Conservation (phyloP, 2,113 vertebrate species). For the Seriola quinqueradiata region DNA sequence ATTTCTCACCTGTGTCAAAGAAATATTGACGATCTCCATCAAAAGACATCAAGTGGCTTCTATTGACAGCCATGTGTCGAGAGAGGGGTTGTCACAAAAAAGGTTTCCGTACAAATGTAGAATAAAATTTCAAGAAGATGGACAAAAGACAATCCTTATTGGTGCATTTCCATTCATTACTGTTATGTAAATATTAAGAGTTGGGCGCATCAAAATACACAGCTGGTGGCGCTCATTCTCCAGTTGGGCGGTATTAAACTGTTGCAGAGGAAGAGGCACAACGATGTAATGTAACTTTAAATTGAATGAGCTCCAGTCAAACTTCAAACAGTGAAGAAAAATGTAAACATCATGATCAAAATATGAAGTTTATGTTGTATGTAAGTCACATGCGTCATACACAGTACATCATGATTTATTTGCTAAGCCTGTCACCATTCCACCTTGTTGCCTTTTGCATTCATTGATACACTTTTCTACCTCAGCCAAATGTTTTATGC, state of each 20-base stretch:
- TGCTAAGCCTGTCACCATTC: neutral
- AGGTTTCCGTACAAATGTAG: neutral
- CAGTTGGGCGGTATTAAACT: neutral
- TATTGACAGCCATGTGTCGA: neutral
- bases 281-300: neutral
- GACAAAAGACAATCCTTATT: neutral
- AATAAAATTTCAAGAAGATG: neutral
- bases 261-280: neutral
- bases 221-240: neutral
- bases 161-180: too few relatives aligned
- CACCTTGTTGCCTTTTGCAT: neutral
- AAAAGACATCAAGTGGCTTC: neutral
- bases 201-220: neutral
- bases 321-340: too few relatives aligned
- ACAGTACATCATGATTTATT: neutral
- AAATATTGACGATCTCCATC: neutral
- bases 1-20: neutral
- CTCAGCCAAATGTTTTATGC: neutral
- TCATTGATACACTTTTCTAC: neutral
- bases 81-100: neutral
- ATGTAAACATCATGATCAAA: too few relatives aligned
- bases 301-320: neutral
- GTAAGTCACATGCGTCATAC: neutral
- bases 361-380: neutral
- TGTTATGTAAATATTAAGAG: too few relatives aligned